Percentiles rank a stretch among this genome's conserved stretches.
phyloP scores from a whole-genome alignment of 2,888 invertebrate genomes.

The Dorcus parallelipipedus region DNA sequence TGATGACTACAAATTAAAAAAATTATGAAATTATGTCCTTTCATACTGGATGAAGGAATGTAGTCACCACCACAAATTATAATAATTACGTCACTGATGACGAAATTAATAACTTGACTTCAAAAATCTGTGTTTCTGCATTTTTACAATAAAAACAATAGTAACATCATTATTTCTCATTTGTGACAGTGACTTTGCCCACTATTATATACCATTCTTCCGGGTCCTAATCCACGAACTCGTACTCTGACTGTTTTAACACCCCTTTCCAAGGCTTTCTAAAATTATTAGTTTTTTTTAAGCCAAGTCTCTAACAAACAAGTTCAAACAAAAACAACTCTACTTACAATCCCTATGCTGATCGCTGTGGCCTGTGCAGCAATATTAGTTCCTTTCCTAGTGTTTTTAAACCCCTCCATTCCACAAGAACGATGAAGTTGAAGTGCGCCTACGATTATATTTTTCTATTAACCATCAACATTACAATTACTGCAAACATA shows the following conservation, averaged over 20 bases:
- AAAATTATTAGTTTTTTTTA: constrained; percentile 34
- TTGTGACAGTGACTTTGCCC: neutral
- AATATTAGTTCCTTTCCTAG: constrained; percentile 93
- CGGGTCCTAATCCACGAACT: constrained; percentile 83
- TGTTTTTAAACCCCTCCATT: constrained; percentile 91
- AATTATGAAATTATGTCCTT: neutral
- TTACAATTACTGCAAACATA: too few species aligned
- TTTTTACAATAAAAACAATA: too few species aligned
- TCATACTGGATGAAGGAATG: too few species aligned
- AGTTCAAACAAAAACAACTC: neutral
- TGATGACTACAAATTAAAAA: constrained; percentile 65
- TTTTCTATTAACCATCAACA: too few species aligned
- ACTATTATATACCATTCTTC: constrained; percentile 71
- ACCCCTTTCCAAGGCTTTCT: constrained; percentile 73
- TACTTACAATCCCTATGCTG: constrained; percentile 67
- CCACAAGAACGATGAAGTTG: constrained; percentile 75
- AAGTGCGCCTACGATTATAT: constrained; percentile 46
- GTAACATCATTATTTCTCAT: neutral
- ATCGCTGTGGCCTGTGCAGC: constrained; percentile 95
- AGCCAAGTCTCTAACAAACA: neutral
- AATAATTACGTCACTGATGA: too few species aligned
- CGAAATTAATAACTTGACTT: too few species aligned
- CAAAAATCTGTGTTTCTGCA: too few species aligned
- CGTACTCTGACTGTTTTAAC: constrained; percentile 72
- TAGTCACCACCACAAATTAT: too few species aligned